Base-by-base conservation (phyloP, 2,888 invertebrate species). In the Aradus depressus region DNA sequence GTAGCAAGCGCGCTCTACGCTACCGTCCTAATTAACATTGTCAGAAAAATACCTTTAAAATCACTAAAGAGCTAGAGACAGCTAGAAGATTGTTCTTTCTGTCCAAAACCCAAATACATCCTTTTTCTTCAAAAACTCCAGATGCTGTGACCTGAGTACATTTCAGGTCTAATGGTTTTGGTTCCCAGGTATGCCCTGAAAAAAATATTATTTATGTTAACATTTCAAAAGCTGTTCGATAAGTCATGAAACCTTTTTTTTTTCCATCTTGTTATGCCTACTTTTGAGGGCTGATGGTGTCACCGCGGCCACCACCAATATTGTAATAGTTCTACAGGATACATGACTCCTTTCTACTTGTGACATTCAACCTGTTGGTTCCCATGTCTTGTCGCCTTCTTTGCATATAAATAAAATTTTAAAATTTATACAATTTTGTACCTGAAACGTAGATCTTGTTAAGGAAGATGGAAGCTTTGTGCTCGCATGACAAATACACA, bases 31-130 rank as follows among this genome's bases (percentile, higher is more conserved):
- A n/a, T n/a, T n/a, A n/a, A n/a, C n/a, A n/a, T n/a, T n/a, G n/a
- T n/a, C 21, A 19, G 4, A 4, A 38, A 37, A 37, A 14, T 12
- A 49, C 50, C 35, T 44, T 35, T 37, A 32, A 28, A 43, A 3
- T 65, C 62, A n/a, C 61, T 56, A 35, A 66, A 64, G 51, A 65
- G 62, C 55, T 67, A 69, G 16, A 72, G 57, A 50, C 67, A 67
- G 16, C 68, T 65, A 50, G 39, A 6, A 56, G 44, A 32, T 53
- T 41, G 16, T 56, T 56, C 4, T 37, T 64, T 10, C 65, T 61
- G 26, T 67, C 67, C 21, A 68, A 63, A 14, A 66, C 63, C 69
- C 71, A 71, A 4, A 71, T 55, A 3, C 64, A 53, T 37, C 69
- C 71, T 61, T 60, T 61, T 34, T 61, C 61, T 48, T 62, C 63